These are phyloP conservation scores for Macquaria ambigua DNA, from an alignment of 2,113 vertebrate genomes.

Conservation along the genomic window DNA sequence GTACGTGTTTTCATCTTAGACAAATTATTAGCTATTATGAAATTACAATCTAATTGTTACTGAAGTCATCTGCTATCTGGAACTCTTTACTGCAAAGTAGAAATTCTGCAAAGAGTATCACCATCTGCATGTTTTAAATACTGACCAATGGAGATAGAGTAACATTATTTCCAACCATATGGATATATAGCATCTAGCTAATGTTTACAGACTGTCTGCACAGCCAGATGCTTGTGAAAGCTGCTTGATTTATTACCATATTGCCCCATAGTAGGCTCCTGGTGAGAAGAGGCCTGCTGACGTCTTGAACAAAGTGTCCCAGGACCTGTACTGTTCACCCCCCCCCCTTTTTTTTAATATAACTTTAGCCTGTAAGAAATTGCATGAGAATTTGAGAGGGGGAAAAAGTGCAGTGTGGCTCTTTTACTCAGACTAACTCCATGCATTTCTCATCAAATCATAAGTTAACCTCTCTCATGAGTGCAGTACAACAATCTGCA, in stretches of 20 bases:
- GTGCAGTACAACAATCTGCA: background rate
- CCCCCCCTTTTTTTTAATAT: background rate
- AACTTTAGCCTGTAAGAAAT: slow-evolving; percentile 14
- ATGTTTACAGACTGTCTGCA: background rate
- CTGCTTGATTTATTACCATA: slow-evolving; percentile 7
- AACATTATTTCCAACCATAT: background rate
- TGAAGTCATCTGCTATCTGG: background rate
- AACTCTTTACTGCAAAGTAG: background rate
- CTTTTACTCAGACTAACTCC: background rate
- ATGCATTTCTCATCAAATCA: background rate
- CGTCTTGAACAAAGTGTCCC: slow-evolving; percentile 50
- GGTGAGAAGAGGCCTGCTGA: slow-evolving; percentile 5
- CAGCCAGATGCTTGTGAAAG: slow-evolving; percentile 13
- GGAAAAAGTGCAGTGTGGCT: background rate
- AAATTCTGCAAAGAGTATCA: background rate
- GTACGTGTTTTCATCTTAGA: background rate
- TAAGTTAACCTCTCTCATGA: background rate
- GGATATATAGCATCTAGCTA: background rate
- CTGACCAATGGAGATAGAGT: background rate
- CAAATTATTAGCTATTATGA: background rate
- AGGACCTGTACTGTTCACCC: slow-evolving; percentile 7
- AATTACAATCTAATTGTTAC: background rate
- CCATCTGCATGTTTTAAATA: background rate
- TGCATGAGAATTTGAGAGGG: background rate
- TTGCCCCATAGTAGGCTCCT: background rate